These are phyloP conservation scores for Cryptoprocta ferox DNA, from an alignment of 2,797 vertebrate species.

Conservation along the genomic window DNA sequence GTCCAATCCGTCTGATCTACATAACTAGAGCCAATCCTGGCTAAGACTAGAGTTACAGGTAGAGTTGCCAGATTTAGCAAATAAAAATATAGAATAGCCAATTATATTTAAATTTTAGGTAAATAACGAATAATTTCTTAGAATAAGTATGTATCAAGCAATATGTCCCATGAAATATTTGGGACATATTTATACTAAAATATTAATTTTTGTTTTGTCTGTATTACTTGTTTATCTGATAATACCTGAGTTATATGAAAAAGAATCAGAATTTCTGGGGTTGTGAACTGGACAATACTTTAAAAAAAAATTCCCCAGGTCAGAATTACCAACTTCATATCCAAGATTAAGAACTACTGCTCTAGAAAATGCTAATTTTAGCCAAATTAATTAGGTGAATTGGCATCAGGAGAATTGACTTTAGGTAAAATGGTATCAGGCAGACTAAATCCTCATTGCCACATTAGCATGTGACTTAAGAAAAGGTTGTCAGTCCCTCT, in stretches of 20 bases:
- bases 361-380: constrained; percentile 62
- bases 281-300: neutral
- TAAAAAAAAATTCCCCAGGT: neutral
- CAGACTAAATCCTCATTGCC: constrained; percentile 19
- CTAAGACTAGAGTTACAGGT: neutral
- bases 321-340: neutral
- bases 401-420: constrained; percentile 26
- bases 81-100: neutral
- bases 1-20: neutral
- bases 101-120: constrained; percentile 39
- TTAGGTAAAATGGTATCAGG: neutral
- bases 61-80: neutral
- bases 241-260: neutral
- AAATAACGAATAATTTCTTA: neutral
- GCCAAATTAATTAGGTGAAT: constrained; percentile 54
- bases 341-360: neutral
- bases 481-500: neutral
- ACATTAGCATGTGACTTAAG: neutral
- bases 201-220: constrained; percentile 15
- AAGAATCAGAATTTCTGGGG: neutral
- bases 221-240: neutral
- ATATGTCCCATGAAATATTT: neutral
- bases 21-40: neutral
- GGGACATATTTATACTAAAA: neutral
- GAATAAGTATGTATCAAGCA: neutral